phyloP scores from a whole-genome alignment of 2,888 invertebrate genomes.

The Cremastinae sp. region DNA sequence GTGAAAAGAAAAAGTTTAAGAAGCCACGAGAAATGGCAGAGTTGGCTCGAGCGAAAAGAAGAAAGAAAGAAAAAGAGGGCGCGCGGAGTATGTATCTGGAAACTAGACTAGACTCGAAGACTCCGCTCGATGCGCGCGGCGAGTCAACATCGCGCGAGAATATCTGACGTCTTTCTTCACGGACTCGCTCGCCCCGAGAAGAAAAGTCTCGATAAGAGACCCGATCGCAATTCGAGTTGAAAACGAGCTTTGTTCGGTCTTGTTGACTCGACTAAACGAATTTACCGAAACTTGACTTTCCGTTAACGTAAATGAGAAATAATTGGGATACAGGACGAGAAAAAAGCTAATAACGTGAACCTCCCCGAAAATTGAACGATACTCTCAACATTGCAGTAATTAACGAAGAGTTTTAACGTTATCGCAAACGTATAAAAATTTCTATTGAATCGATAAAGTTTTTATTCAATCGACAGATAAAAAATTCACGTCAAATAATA shows the following conservation, averaged over 20 bases:
- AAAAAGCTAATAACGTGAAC: too few relatives aligned
- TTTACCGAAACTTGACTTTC: slow-evolving; percentile 40
- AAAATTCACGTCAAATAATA: too few relatives aligned
- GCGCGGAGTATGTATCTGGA: slow-evolving; percentile 14
- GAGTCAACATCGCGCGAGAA: slow-evolving; percentile 28
- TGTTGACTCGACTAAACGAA: not conserved
- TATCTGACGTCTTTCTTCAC: slow-evolving; percentile 17
- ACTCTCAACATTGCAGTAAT: too few relatives aligned
- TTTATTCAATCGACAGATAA: too few relatives aligned
- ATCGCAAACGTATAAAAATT: too few relatives aligned
- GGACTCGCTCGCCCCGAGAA: slow-evolving; percentile 39
- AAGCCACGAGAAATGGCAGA: slow-evolving; percentile 7
- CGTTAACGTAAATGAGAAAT: slow-evolving; percentile 22
- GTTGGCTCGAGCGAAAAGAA: not conserved
- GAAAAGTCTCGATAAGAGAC: slow-evolving; percentile 42
- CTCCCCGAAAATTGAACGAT: too few relatives aligned
- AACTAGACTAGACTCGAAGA: slow-evolving; percentile 48
- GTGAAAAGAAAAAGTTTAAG: slow-evolving; percentile 5
- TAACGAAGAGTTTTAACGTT: too few relatives aligned
- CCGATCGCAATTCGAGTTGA: slow-evolving; percentile 3
- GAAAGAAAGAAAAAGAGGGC: slow-evolving; percentile 3
- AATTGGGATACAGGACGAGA: slow-evolving; percentile 16
- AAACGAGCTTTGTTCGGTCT: too few relatives aligned
- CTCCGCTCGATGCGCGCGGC: not conserved
- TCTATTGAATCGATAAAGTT: too few relatives aligned